phyloP scores from a whole-genome alignment of 2,113 vertebrate species.

The Caranx ignobilis region DNA sequence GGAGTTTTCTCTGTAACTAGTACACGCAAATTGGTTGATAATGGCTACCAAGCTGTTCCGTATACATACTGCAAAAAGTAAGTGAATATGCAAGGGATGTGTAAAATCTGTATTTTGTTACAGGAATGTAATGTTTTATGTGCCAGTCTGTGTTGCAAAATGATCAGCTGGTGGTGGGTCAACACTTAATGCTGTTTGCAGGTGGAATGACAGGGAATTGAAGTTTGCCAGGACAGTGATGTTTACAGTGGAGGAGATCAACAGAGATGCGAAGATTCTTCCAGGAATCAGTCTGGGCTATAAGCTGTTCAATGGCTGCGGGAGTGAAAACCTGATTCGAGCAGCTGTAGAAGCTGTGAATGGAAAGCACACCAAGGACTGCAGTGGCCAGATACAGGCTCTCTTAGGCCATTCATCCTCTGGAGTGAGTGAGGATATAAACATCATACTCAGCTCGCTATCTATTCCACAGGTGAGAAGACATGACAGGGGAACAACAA shows the following conservation, averaged over 20 bases:
- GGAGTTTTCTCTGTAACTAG: constrained; percentile 71
- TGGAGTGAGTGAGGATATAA: constrained; percentile 67
- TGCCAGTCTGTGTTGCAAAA: neutral
- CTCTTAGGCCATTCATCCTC: constrained; percentile 76
- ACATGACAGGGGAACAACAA: neutral
- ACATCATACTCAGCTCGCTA: constrained; percentile 55
- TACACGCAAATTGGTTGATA: constrained; percentile 10
- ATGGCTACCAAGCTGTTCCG: constrained; percentile 54
- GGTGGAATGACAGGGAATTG: constrained; percentile 72
- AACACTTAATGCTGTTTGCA: constrained; percentile 37
- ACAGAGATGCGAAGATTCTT: constrained; percentile 63
- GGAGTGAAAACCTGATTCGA: constrained; percentile 64
- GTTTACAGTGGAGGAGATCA: constrained; percentile 77
- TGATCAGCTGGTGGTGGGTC: neutral
- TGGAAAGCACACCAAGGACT: constrained; percentile 29
- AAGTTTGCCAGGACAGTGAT: constrained; percentile 74
- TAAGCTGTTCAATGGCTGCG: constrained; percentile 70
- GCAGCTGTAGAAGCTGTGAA: constrained; percentile 69
- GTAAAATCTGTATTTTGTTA: neutral
- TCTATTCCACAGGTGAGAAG: constrained; percentile 72
- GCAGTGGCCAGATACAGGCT: constrained; percentile 58
- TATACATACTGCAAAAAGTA: constrained; percentile 56
- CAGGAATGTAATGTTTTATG: neutral
- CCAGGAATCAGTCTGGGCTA: constrained; percentile 75
- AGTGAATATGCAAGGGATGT: constrained; percentile 15